Conservation (phyloP, 2,888 invertebrate genomes). For the Sycophila texana region DNA sequence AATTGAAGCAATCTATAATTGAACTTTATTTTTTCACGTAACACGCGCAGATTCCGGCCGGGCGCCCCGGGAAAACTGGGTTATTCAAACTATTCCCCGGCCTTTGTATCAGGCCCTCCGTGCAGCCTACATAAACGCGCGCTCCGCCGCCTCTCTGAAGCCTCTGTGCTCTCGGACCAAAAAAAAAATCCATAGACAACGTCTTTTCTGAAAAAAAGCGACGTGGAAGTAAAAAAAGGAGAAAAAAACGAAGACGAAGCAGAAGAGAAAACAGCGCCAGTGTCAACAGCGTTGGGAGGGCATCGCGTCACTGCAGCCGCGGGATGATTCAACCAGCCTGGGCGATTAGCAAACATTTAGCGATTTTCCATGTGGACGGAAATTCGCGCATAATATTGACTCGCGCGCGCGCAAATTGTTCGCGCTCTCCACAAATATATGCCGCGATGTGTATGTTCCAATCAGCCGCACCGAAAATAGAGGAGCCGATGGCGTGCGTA, state of each 20-base stretch:
- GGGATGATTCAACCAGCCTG: not conserved
- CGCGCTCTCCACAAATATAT: conserved; percentile 2
- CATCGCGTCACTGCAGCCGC: not conserved
- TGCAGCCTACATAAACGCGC: not conserved
- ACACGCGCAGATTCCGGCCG: not conserved
- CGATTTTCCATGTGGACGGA: not conserved
- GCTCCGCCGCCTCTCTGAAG: not conserved
- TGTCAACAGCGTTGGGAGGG: not conserved
- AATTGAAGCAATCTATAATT: conserved; percentile 31
- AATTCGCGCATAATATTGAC: conserved; percentile 30
- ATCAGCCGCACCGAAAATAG: not conserved
- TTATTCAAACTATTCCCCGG: conserved; percentile 10
- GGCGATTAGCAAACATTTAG: conserved; percentile 29
- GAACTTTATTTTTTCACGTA: conserved; percentile 14
- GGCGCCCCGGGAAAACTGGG: conserved; percentile 17
- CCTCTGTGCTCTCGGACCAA: not conserved
- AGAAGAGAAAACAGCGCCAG: not conserved
- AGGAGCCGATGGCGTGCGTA: not conserved
- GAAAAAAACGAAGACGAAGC: too few relatives aligned
- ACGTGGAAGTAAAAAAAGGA: too few relatives aligned
- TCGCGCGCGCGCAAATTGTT: conserved; percentile 9
- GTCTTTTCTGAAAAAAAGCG: not conserved
- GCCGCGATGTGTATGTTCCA: not conserved
- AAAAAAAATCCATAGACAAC: not conserved
- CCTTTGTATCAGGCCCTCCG: conserved; percentile 1